Evolutionary conservation across 2,113 vertebrate species (phyloP).

Genomic region (Oryzias woworae): DNA sequence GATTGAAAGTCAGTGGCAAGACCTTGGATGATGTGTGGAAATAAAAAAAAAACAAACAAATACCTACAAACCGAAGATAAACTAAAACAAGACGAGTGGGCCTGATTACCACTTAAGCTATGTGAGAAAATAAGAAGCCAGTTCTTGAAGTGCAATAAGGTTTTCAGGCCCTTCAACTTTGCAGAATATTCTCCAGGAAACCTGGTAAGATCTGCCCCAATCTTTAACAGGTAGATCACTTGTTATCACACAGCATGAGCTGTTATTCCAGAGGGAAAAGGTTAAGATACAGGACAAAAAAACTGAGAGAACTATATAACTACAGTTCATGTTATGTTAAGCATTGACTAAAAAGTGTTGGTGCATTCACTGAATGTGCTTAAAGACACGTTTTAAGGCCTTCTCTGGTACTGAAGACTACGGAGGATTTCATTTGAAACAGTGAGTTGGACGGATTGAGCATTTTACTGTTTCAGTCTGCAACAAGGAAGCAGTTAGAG

Average conservation of each 20-base stretch:
- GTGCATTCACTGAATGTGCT: no score
- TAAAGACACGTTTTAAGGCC: no score
- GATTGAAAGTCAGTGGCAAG: no score
- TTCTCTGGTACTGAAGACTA: background rate
- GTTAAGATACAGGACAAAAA: constrained; percentile 1
- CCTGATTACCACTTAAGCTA: no score
- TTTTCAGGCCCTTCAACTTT: constrained; percentile 11
- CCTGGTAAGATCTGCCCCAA: constrained; percentile 24
- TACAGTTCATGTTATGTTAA: background rate
- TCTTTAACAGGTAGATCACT: constrained; percentile 44
- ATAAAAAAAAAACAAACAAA: no score
- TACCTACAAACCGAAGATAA: no score
- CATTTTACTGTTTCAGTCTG: constrained; percentile 48
- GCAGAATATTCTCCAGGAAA: constrained; percentile 23
- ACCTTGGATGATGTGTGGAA: no score
- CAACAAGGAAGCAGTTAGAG: constrained; percentile 52
- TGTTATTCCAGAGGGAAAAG: constrained; percentile 6
- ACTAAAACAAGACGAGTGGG: no score
- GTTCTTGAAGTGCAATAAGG: no score
- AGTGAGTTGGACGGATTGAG: constrained; percentile 24
- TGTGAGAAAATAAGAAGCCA: no score
- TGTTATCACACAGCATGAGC: constrained; percentile 28
- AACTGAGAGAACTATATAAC: background rate
- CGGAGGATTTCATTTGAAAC: constrained; percentile 14
- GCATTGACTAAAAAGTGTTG: no score